Percentiles rank a stretch among this genome's conserved stretches.
These are phyloP conservation scores for Ganaspis brasiliensis DNA, from an alignment of 2,888 invertebrate genomes.

Conservation along the genomic window DNA sequence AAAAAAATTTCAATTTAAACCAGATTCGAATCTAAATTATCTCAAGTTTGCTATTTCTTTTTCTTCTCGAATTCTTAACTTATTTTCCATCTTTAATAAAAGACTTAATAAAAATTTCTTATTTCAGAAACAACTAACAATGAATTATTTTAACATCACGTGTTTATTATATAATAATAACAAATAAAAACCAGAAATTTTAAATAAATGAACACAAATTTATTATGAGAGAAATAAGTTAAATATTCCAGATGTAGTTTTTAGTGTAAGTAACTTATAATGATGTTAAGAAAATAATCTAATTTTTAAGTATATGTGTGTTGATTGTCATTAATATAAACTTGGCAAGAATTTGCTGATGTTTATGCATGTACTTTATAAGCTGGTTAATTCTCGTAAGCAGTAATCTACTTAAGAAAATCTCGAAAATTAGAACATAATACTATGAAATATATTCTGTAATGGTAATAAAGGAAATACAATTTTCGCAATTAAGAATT, in stretches of 20 bases:
- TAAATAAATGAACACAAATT: background rate
- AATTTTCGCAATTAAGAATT: background rate
- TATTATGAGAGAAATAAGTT: too few relatives aligned
- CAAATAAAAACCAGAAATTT: too few relatives aligned
- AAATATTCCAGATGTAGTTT: too few relatives aligned
- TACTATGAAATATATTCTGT: background rate
- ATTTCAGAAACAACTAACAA: too few relatives aligned
- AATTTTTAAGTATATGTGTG: background rate
- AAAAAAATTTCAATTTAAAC: background rate
- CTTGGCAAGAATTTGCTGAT: conserved; percentile 9
- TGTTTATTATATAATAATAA: too few relatives aligned
- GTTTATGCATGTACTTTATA: conserved; percentile 7
- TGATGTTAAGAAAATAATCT: background rate
- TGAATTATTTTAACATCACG: too few relatives aligned
- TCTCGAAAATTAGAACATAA: background rate
- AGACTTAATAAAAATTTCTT: too few relatives aligned
- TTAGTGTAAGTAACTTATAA: background rate
- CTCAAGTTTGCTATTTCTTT: too few relatives aligned
- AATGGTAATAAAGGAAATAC: background rate
- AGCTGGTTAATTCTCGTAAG: background rate
- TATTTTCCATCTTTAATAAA: too few relatives aligned
- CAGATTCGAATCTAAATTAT: too few relatives aligned
- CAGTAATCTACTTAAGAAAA: background rate
- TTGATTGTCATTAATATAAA: background rate
- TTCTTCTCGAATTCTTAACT: too few relatives aligned